A percentile compares a stretch with the other conserved stretches of the same genome.
Conservation (phyloP, 2,797 vertebrate genomes). For the Bradypodion pumilum region DNA sequence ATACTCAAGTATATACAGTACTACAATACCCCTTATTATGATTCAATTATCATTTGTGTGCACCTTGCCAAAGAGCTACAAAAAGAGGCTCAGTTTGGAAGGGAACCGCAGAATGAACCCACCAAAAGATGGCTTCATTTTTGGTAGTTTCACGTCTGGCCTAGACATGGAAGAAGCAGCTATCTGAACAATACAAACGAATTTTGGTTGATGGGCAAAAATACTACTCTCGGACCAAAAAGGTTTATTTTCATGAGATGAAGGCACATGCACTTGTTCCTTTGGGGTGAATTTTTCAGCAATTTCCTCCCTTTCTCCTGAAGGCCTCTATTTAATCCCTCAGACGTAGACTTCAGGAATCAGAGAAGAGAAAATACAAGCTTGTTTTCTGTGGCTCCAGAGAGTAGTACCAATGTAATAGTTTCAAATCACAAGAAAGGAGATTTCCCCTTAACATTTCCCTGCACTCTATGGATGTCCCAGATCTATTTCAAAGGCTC, state of each 20-base stretch:
- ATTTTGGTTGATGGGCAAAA: not conserved
- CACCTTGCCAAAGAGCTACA: not conserved
- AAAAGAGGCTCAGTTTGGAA: too few relatives aligned
- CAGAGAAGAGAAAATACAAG: not conserved
- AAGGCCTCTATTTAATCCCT: not conserved
- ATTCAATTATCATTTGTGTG: not conserved
- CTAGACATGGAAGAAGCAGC: too few relatives aligned
- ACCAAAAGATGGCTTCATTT: too few relatives aligned
- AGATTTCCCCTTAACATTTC: too few relatives aligned
- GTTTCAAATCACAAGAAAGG: too few relatives aligned
- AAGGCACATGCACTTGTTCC: not conserved
- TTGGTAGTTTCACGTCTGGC: too few relatives aligned
- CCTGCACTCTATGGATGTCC: not conserved
- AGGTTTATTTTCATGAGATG: not conserved
- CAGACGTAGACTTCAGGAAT: not conserved
- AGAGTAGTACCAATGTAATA: too few relatives aligned
- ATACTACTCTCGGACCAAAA: not conserved
- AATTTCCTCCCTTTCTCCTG: not conserved
- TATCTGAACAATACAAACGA: not conserved
- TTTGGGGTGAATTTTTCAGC: not conserved
- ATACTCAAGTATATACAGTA: too few relatives aligned
- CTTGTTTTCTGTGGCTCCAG: too few relatives aligned
- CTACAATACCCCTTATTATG: not conserved
- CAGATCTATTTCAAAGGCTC: not conserved
- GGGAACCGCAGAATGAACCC: too few relatives aligned